A percentile compares a stretch with the other conserved stretches of the same genome.
These are phyloP conservation scores for Sylvietta virens DNA, from an alignment of 2,113 vertebrate species.

Conservation along the genomic window DNA sequence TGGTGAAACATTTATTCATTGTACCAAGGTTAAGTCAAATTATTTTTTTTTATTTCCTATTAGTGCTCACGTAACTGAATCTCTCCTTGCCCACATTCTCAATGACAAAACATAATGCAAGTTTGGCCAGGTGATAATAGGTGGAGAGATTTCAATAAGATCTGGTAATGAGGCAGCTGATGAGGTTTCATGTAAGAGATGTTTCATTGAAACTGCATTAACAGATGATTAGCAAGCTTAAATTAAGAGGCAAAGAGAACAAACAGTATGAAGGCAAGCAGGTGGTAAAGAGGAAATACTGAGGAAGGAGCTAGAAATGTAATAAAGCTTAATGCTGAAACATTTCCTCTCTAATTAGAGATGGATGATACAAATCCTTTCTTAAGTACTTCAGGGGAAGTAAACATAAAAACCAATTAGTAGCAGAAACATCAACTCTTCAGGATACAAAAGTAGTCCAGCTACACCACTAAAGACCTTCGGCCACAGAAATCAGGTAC, in stretches of 20 bases:
- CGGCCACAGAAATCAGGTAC: not conserved
- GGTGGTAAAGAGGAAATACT: constrained; percentile 5
- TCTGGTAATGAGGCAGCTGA: constrained; percentile 37
- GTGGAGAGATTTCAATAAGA: constrained; percentile 9
- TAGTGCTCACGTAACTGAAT: not conserved
- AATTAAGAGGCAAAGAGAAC: constrained; percentile 22
- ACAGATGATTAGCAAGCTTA: constrained; percentile 33
- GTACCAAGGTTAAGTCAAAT: not conserved
- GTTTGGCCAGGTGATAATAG: constrained; percentile 7
- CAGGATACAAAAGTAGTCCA: not conserved
- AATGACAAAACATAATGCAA: constrained; percentile 27
- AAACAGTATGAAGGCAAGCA: constrained; percentile 14
- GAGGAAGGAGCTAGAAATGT: not conserved
- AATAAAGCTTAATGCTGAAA: constrained; percentile 2
- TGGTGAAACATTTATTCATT: not conserved
- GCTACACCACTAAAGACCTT: not conserved
- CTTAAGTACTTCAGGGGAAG: not conserved
- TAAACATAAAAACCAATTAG: constrained; percentile 12
- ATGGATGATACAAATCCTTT: not conserved
- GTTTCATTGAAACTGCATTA: constrained; percentile 29
- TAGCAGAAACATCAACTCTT: not conserved
- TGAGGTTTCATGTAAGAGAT: constrained; percentile 27
- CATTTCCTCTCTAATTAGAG: not conserved
- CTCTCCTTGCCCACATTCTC: not conserved
- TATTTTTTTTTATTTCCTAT: not conserved